Percentiles rank a stretch among this genome's conserved stretches.
phyloP scores from a whole-genome alignment of 2,113 vertebrate genomes.

The Oncorhynchus masou region DNA sequence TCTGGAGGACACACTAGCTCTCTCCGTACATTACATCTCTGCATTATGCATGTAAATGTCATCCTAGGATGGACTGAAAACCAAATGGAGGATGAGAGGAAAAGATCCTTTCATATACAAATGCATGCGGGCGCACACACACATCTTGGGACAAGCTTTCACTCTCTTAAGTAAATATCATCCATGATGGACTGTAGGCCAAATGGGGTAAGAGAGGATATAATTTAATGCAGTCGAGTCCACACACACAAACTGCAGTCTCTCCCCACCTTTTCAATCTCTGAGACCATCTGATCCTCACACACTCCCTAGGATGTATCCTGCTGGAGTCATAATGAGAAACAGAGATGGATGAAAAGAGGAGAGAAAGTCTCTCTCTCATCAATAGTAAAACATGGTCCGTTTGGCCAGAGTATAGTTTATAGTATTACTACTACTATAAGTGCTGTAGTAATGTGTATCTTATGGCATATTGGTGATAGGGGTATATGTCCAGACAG shows the following conservation, averaged over 20 bases:
- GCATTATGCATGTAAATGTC: constrained; percentile 40
- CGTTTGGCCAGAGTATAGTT: too few species aligned
- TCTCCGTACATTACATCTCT: neutral
- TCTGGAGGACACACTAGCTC: constrained; percentile 30
- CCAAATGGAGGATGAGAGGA: neutral
- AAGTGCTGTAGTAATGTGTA: neutral
- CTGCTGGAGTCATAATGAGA: neutral
- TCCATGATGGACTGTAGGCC: too few species aligned
- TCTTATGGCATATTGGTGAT: neutral
- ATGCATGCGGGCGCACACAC: too few species aligned
- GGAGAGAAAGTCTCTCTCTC: neutral
- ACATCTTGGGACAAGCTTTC: too few species aligned
- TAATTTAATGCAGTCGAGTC: too few species aligned
- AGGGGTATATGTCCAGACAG: too few species aligned
- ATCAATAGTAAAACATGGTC: too few species aligned
- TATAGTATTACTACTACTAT: too few species aligned
- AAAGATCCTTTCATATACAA: neutral
- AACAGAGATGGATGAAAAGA: neutral
- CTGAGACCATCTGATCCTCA: neutral
- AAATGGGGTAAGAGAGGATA: too few species aligned
- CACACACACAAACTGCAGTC: too few species aligned
- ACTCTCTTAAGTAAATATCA: too few species aligned
- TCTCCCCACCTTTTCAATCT: too few species aligned
- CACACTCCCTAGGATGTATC: neutral
- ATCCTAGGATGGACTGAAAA: constrained; percentile 22